These are phyloP conservation scores for Pheosia tremula DNA, from an alignment of 2,888 invertebrate genomes.

Conservation along the genomic window DNA sequence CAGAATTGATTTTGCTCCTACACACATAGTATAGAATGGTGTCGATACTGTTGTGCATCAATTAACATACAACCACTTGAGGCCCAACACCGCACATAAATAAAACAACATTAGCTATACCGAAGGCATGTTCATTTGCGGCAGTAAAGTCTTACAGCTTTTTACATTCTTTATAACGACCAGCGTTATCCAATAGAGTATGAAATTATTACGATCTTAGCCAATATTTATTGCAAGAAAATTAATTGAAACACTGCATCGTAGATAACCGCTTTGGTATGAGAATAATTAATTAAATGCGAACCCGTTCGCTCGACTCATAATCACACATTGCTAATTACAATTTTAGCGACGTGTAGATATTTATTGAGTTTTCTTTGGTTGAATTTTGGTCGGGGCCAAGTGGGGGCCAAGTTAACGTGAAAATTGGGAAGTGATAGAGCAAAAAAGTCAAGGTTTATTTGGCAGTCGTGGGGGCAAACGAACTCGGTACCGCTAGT, in stretches of 20 bases:
- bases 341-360: slow-evolving; percentile 4
- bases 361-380: not conserved
- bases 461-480: slow-evolving; percentile 56
- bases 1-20: slow-evolving; percentile 35
- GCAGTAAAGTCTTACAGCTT: slow-evolving; percentile 44
- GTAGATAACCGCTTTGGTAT: slow-evolving; percentile 37
- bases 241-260: slow-evolving; percentile 61
- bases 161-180: slow-evolving; percentile 44
- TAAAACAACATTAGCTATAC: slow-evolving; percentile 40
- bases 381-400: not conserved
- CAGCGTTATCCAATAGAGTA: slow-evolving; percentile 47
- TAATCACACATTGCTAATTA: slow-evolving; percentile 36
- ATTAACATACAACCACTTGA: slow-evolving; percentile 29
- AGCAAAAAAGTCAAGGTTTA: slow-evolving; percentile 55
- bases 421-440: slow-evolving; percentile 38
- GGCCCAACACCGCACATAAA: slow-evolving; percentile 23
- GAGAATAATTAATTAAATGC: slow-evolving; percentile 51
- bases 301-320: slow-evolving; percentile 24
- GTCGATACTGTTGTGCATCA: slow-evolving; percentile 36
- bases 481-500: slow-evolving; percentile 71
- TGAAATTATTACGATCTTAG: slow-evolving; percentile 55
- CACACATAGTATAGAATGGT: slow-evolving; percentile 32
- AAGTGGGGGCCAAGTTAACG: slow-evolving; percentile 33
- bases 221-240: slow-evolving; percentile 56
- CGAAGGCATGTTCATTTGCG: slow-evolving; percentile 42